Percentiles rank a stretch among this genome's conserved stretches.
These are phyloP conservation scores for Elephantulus edwardii DNA, from an alignment of 2,113 vertebrate genomes.

Conservation along the genomic window DNA sequence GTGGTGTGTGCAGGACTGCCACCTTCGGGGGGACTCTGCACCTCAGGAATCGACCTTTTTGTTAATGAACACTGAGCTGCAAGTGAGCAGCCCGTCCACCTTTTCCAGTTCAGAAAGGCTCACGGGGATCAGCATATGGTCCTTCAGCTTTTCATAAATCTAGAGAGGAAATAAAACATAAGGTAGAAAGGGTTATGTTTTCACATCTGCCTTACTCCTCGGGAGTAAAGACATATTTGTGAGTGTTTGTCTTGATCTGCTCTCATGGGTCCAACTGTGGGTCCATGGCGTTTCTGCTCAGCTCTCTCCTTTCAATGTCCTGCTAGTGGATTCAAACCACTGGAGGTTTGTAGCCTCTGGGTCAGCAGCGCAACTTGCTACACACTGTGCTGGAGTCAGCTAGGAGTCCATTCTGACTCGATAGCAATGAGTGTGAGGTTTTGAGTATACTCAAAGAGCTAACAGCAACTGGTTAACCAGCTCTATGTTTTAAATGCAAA, in stretches of 20 bases:
- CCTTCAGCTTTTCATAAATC: constrained; percentile 97
- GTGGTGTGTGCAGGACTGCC: constrained; percentile 78
- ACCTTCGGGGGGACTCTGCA: constrained; percentile 72
- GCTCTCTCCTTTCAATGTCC: neutral
- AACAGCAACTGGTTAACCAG: neutral
- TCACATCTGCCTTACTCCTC: neutral
- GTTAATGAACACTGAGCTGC: constrained; percentile 93
- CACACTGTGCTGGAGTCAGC: too few species aligned
- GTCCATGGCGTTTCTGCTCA: neutral
- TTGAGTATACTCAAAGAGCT: neutral
- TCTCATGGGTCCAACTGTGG: neutral
- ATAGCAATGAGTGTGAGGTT: neutral
- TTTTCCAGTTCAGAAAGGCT: constrained; percentile 90
- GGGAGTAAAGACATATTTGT: neutral
- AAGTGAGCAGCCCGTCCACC: constrained; percentile 94
- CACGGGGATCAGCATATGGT: constrained; percentile 95
- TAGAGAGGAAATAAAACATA: constrained; percentile 70
- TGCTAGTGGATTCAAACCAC: neutral
- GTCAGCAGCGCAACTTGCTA: too few species aligned
- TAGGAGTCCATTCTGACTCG: too few species aligned
- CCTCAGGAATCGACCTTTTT: constrained; percentile 89
- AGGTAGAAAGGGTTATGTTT: constrained; percentile 21
- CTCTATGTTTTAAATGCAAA: constrained; percentile 27
- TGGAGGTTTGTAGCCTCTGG: neutral
- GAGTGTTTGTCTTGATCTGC: neutral